These are phyloP conservation scores for Xanthorhoe designata DNA, from an alignment of 2,888 invertebrate genomes.

Conservation along the genomic window DNA sequence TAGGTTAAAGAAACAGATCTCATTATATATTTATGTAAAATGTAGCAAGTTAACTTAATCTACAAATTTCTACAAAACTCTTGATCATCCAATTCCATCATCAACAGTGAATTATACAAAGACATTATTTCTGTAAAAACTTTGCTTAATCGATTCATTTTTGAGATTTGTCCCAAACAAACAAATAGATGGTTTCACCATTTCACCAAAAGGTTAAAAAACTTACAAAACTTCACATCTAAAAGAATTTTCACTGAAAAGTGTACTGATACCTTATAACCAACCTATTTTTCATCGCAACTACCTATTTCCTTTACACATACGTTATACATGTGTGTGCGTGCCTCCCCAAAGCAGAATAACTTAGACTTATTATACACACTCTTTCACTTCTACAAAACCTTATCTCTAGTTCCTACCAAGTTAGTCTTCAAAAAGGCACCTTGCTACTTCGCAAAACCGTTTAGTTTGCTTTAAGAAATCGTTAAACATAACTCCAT, in stretches of 20 bases:
- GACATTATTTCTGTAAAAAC: no score
- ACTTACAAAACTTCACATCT: not conserved
- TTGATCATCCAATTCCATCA: no score
- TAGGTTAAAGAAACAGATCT: no score
- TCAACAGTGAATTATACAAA: no score
- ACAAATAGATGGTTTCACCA: no score
- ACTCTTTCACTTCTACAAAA: conserved; percentile 1
- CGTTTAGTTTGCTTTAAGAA: not conserved
- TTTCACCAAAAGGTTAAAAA: not conserved
- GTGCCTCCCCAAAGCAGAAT: conserved; percentile 35
- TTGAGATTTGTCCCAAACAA: no score
- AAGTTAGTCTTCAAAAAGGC: not conserved
- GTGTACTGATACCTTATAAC: conserved; percentile 15
- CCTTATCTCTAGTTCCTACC: not conserved
- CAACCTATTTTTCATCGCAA: conserved; percentile 46
- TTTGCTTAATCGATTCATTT: no score
- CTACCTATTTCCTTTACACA: conserved; percentile 42
- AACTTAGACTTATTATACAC: not conserved
- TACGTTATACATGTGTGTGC: conserved; percentile 43
- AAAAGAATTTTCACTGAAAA: conserved; percentile 4
- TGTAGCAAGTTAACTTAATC: no score
- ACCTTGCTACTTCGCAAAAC: not conserved
- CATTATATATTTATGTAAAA: no score
- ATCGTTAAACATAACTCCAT: not conserved
- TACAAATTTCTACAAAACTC: no score